Base-by-base conservation (phyloP, 2,113 vertebrate species). In the Lophotis ruficrista region DNA sequence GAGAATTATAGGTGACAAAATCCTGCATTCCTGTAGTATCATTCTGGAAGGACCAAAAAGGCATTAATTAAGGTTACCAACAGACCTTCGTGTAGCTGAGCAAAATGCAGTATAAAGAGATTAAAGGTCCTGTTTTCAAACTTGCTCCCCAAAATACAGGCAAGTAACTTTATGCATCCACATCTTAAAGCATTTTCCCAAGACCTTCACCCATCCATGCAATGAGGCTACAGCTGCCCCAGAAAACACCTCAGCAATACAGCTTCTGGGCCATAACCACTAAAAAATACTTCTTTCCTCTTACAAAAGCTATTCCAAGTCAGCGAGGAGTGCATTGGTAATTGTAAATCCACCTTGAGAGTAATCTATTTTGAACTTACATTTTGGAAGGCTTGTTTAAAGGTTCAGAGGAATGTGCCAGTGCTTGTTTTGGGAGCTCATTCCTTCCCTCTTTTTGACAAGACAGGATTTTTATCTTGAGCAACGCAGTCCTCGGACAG, bases 361-460 rank as follows among this genome's bases (percentile, higher is more conserved):
- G 82, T 65, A 84, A 79, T 27, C 38, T 65, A 14, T 65, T 89
- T 91, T 68, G 43, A 70, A 68, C 25, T 33, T 72, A 22, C 10
- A 20, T 35, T 83, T 90, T 76, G 43, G 31, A 87, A 82, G 8
- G 10, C 58, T 93, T 91, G 54, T 93, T 92, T 90, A 79, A 69
- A 86, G 6, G 18, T 87, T 89, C 28, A 66, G 78, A 91, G 41
- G 84, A 97, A 87, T 85, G 57, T 61, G 37, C 15, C 41, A 51
- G 41, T 65, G 15, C n/a, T 78, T 88, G 68, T 68, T 89, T 88
- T 47, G 83, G 70, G 69, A 89, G 25, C 12, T 91, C 81, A 66
- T 94, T 95, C 65, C 53, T 47, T 84, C 77, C 48, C 71, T 88
- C 56, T 91, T 84, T 92, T 72, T 91, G 70, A 50, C 57, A 66